phyloP scores from a whole-genome alignment of 1,140 invertebrate genomes.

The Dolichoris vasculosae region DNA sequence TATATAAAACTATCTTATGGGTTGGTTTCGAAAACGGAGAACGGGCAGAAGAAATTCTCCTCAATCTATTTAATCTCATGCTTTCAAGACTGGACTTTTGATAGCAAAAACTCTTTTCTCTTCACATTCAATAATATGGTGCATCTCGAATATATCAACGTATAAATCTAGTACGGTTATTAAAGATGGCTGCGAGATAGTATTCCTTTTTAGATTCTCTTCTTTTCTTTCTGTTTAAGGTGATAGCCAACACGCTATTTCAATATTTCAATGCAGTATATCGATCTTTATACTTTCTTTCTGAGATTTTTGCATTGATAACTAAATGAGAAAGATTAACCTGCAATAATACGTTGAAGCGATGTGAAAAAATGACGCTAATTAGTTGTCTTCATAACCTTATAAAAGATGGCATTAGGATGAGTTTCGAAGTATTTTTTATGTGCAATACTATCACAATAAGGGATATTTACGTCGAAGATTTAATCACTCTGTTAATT shows the following conservation, averaged over 20 bases:
- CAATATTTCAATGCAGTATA: constrained; percentile 66
- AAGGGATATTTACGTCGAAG: too few relatives aligned
- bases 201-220: neutral
- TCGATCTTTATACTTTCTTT: constrained; percentile 36
- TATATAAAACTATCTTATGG: neutral
- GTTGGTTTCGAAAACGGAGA: neutral
- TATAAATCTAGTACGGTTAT: constrained; percentile 60
- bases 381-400: constrained; percentile 18
- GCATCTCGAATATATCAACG: constrained; percentile 22
- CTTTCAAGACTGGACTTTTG: constrained; percentile 64
- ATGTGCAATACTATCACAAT: too few relatives aligned
- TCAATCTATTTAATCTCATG: constrained; percentile 71
- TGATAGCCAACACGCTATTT: constrained; percentile 38
- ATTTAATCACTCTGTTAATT: too few relatives aligned
- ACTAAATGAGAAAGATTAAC: constrained; percentile 24
- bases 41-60: constrained; percentile 59
- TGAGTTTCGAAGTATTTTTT: neutral
- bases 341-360: neutral
- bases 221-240: constrained; percentile 49
- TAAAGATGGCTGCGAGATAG: constrained; percentile 67
- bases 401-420: constrained; percentile 23
- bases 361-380: constrained; percentile 19
- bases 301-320: neutral
- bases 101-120: constrained; percentile 61
- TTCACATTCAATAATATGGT: constrained; percentile 61